phyloP scores from a whole-genome alignment of 2,113 vertebrate genomes.

The Fukomys damarensis region DNA sequence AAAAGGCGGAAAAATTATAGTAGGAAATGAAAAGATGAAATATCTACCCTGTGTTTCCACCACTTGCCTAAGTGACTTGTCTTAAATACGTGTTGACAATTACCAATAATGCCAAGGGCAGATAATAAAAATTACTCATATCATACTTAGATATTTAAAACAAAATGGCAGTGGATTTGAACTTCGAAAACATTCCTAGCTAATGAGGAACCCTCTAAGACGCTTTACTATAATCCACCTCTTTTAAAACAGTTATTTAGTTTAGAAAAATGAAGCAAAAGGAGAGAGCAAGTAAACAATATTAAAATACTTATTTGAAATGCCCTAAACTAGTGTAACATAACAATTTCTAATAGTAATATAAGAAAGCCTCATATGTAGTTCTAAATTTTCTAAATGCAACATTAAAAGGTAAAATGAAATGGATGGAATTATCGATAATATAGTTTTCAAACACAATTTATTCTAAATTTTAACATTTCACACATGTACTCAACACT shows the following conservation, averaged over 20 bases:
- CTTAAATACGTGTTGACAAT: constrained; percentile 8
- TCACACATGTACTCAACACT: not conserved
- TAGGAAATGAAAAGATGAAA: not conserved
- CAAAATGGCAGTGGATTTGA: not conserved
- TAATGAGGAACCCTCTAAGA: not conserved
- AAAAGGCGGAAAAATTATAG: constrained; percentile 1
- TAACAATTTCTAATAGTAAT: not conserved
- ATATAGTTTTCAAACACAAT: not conserved
- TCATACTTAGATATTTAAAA: not conserved
- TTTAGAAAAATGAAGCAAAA: constrained; percentile 3
- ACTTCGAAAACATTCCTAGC: not conserved
- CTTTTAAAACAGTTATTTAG: not conserved
- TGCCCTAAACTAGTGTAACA: not conserved
- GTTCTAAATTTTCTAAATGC: not conserved
- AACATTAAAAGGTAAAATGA: not conserved
- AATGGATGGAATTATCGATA: not conserved
- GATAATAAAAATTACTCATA: not conserved
- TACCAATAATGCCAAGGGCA: not conserved
- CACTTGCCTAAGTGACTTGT: constrained; percentile 3
- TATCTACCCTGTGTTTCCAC: not conserved
- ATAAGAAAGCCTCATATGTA: not conserved
- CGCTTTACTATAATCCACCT: not conserved
- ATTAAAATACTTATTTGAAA: not conserved
- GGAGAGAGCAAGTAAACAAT: not conserved
- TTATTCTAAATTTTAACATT: not conserved